Evolutionary conservation across 92 coral and sea anemone genomes (phyloP), one percentile per base, ranked within the genome.

Genomic region (Desmophyllum pertusum): DNA sequence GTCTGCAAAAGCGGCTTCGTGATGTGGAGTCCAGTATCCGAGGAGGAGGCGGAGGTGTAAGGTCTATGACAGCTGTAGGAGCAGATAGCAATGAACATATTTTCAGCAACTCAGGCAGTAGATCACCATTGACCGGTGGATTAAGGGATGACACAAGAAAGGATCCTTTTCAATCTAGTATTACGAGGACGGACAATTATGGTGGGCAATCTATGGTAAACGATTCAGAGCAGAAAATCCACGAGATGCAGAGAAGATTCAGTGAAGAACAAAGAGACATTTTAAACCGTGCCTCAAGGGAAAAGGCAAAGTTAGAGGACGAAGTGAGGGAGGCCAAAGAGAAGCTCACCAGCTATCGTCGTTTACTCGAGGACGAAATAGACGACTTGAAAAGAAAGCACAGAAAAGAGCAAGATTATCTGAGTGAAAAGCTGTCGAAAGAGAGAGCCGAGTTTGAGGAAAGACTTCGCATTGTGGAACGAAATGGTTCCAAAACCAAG

Each of bases 301-400:
- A 91, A 55, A 89, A 91, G 83, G 72, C 90, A 81, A 89, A 84
- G 57, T 74, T 81, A 51, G 92, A 93, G 61, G 86, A 93, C 62
- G 86, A 83, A 52, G 57, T 81, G 18, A 81, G 78, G 41, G 85
- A 70, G 38, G 78, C 71, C 39, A 70, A 81, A 75, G 73, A 50
- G 85, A 84, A 90, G 82, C 83, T 73, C 61, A 74, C 87, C 74
- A 64, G 80, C 76, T 86, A 76, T 33, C 85, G 85, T 43, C 85
- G 78, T 53, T 6, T 40, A 55, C 15, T 70, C 11, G 85, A 81
- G 18, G 85, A 75, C 42, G 88, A 80, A 43, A 82, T 45, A 51
- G 90, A 68, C 43, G 69, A 65, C 79, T 57, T 77, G 31, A 93
- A 77, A 71, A 86, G 84, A 83, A 88, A 80, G 57, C 86, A 78